Base-by-base conservation (phyloP, 2,888 invertebrate genomes). In the Drosophila nigricruria region DNA sequence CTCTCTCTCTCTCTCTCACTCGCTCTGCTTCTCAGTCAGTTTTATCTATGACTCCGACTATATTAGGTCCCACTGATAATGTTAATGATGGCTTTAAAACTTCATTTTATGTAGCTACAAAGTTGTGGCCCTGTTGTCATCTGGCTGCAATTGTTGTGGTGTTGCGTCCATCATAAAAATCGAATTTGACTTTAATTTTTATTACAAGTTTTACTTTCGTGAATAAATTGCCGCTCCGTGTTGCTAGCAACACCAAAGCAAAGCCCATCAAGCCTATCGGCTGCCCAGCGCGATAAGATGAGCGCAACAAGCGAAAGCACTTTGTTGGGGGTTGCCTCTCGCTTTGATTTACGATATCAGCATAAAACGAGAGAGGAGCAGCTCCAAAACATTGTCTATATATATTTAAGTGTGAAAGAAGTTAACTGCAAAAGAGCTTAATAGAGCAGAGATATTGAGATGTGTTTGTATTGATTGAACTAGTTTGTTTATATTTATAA, bases 251-350 rank as follows among this genome's bases (percentile, higher is more conserved):
- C 40, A n/a, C 18, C 42, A 23, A 23, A 5, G 25, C 59, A 64
- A 62, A 32, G 40, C 23, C 65, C 73, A 72, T 74, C 63, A 78
- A 71, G 80, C 36, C 52, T 52, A 52, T 52, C 77, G 67, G 77
- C 73, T 72, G 74, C 58, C 63, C 63, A 42, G 23, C 47, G 36
- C 27, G 84, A 87, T 83, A 77, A 74, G 63, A 79, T 81, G 30
- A 38, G n/a, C 43, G 65, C 71, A 77, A 84, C 84, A 84, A 81
- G 88, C 88, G 82, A 84, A 84, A 75, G 88, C 84, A 84, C 84
- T 84, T 81, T 65, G 65, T 25, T 16, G 36, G n/a, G 50, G 64
- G 25, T 30, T 56, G 30, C 54, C 60, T 53, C 27, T 63, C 50
- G 69, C 77, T 76, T 73, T 73, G 60, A 70, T 63, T 67, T 66